phyloP scores from a whole-genome alignment of 1,140 invertebrate genomes.

The Leucophenga varia region DNA sequence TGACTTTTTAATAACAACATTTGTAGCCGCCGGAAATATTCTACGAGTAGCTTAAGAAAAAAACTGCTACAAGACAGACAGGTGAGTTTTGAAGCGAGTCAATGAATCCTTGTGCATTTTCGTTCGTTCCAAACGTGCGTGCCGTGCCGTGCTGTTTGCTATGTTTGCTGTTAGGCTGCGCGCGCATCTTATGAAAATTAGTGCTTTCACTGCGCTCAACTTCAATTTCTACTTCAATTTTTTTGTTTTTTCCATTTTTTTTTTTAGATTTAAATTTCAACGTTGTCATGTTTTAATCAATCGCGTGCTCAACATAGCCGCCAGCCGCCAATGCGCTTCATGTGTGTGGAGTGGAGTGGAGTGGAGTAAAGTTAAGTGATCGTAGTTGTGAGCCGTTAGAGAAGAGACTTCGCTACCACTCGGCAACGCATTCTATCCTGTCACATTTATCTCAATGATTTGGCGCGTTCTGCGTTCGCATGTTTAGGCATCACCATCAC shows the following conservation, averaged over 20 bases:
- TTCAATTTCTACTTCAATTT: too few relatives aligned
- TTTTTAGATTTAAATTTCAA: too few relatives aligned
- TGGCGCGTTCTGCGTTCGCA: constrained; percentile 31
- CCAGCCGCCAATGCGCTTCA: neutral
- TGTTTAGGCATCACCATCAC: constrained; percentile 25
- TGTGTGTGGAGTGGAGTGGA: constrained; percentile 8
- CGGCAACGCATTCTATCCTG: constrained; percentile 10
- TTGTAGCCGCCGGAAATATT: constrained; percentile 43
- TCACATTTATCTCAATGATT: constrained; percentile 22
- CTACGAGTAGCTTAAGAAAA: too few relatives aligned
- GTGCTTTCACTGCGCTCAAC: constrained; percentile 10
- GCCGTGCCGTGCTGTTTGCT: too few relatives aligned
- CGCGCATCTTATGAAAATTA: constrained; percentile 44
- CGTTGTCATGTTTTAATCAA: constrained; percentile 34
- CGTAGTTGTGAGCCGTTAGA: too few relatives aligned
- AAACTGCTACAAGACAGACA: constrained; percentile 28
- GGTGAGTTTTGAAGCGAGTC: constrained; percentile 34
- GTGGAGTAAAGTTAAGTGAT: neutral
- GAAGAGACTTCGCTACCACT: constrained; percentile 9
- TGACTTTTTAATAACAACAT: constrained; percentile 34
- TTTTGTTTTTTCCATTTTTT: too few relatives aligned
- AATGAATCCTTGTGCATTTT: constrained; percentile 33
- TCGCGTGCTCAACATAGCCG: constrained; percentile 33
- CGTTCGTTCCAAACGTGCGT: too few relatives aligned
- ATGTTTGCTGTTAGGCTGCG: constrained; percentile 11